Base-by-base conservation (phyloP, 2,888 invertebrate genomes). In the Adineta ricciae region DNA sequence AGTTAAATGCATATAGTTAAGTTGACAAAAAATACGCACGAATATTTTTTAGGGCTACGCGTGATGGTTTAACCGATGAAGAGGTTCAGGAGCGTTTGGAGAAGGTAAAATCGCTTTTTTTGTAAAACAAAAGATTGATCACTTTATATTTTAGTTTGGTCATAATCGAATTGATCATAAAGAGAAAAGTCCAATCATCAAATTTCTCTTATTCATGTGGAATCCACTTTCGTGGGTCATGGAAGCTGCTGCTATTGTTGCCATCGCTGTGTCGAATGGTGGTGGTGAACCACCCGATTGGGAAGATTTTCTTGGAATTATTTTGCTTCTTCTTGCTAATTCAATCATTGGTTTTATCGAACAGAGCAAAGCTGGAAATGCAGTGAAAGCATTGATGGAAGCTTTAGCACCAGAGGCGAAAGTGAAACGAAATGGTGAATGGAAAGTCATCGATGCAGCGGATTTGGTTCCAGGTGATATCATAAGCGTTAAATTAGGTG, bases 151-250 rank as follows among this genome's bases (percentile, higher is more conserved):
- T 0, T 41, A 78, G 73, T 78, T 78, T 78, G 73, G 73, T 24
- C 73, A 24, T 78, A 78, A 78, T 78, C 38, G 41, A 41, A 24
- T 78, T 21, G 73, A 78, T 8, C 73, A 78, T 21, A 78, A 78
- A 78, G 73, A 78, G 41, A 36, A 41, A 78, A 78, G 73, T 78
- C 3, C 19, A 2, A 78, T 78, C 7, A 21, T 78, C 38, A 38
- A 78, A n/a, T 78, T 78, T 78, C 41, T 78, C 3, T 38, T 78
- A 38, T 78, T 78, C 16, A 78, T 78, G 73, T 78, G 73, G 73
- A 78, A 78, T 78, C 73, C 73, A 41, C n/a, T 78, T 24, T 78
- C 73, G 0, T 78, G 73, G 73, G 73, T 78, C 8, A 78, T 78
- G 73, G 73, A 78, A 78, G 41, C 41, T 0, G 73, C 73, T 4